A percentile compares a stretch with the other conserved stretches of the same genome.
Evolutionary conservation across 2,797 vertebrate species (phyloP).

Genomic region (Gallinago solitaria): DNA sequence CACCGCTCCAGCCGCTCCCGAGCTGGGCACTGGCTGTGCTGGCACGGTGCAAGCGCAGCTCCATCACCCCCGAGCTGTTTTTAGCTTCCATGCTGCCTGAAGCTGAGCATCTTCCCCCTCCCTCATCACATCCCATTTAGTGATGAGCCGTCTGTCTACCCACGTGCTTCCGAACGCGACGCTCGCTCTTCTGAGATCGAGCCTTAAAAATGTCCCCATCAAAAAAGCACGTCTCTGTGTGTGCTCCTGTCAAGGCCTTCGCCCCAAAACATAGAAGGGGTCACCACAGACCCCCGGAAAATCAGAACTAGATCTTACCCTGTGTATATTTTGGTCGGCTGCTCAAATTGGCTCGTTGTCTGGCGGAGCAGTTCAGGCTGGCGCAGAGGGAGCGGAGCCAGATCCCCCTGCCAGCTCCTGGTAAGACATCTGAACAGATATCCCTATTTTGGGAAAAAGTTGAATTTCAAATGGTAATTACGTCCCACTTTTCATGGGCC

Average conservation of each 20-base stretch:
- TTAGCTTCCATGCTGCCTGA: slow-evolving; percentile 7
- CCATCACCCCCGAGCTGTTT: neutral
- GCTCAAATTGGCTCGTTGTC: neutral
- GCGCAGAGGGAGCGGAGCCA: neutral
- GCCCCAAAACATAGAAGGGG: neutral
- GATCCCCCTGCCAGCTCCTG: neutral
- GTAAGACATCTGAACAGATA: neutral
- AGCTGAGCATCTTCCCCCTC: slow-evolving; percentile 12
- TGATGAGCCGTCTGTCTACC: neutral
- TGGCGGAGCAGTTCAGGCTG: neutral
- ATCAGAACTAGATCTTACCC: neutral
- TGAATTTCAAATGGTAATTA: neutral
- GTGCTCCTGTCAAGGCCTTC: neutral
- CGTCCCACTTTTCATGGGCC: neutral
- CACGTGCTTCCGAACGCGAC: neutral
- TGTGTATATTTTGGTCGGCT: neutral
- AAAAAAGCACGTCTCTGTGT: neutral
- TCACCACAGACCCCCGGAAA: neutral
- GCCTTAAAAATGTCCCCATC: neutral
- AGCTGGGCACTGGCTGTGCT: neutral
- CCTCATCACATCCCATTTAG: slow-evolving; percentile 15
- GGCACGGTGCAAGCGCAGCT: neutral
- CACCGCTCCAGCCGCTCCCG: neutral
- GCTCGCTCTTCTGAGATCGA: neutral
- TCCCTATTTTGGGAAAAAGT: neutral